Base-by-base conservation (phyloP, 2,113 vertebrate genomes). In the Ahaetulla prasina region DNA sequence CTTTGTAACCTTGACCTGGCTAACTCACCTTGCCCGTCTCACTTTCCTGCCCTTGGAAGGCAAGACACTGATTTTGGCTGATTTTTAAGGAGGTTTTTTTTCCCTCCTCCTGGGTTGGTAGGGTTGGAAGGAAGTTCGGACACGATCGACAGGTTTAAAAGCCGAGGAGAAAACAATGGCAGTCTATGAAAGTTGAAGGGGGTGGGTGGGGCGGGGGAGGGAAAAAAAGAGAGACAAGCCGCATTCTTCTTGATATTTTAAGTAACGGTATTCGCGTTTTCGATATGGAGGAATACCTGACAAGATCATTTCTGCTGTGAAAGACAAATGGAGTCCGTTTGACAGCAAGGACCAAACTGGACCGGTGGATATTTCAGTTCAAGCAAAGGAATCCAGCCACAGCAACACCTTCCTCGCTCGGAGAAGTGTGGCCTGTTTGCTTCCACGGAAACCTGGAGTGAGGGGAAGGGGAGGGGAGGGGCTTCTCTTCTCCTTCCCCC, bases 291-390 rank as follows among this genome's bases (percentile, higher is more conserved):
- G 93, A 47, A 74, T 0, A 1, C 4, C 87, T 50, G 47, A 9
- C 8, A 43, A 25, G 25, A 90, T 43, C 0, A 23, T 87, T 20
- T 54, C 1, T 22, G 16, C 89, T 80, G 55, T 43, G 1, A 50
- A 85, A 92, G 45, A 49, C 52, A 10, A 6, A 52, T 2, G 84
- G 94, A 93, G 95, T 94, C 94, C 88, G 0, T 22, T 39, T 0
- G 84, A 16, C 6, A 55, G 8, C 47, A 63, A 49, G 85, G 8
- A 53, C 88, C 89, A 30, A 35, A 52, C 39, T 0, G 88, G 68
- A 7, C 80, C 91, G 22, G 22, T 11, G 43, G 25, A 5, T 18
- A 20, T 8, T 35, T 35, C 12, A 20, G 3, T 20, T 10, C 55
- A 5, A 12, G 18, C 7, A 10, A 30, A 49, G 45, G 85, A n/a